Conservation (phyloP, 2,797 vertebrate genomes). For the Morelia viridis region DNA sequence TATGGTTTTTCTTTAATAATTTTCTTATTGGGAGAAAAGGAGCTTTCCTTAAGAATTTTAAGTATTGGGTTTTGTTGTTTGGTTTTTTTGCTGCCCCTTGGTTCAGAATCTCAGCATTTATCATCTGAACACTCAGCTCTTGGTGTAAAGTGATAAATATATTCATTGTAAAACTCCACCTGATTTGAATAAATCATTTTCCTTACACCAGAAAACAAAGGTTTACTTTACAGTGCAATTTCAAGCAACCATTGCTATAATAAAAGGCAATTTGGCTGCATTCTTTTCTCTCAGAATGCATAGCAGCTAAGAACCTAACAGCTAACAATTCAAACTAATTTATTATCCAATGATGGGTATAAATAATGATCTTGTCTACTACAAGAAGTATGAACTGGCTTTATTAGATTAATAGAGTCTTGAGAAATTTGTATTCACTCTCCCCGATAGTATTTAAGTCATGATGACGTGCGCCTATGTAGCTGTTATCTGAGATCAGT, state of each 20-base stretch:
- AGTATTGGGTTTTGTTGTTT: background rate
- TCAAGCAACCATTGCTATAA: background rate
- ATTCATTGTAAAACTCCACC: background rate
- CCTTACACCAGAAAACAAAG: background rate
- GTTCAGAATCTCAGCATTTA: background rate
- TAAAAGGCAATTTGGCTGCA: background rate
- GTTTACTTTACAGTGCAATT: background rate
- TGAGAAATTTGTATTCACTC: slow-evolving; percentile 18
- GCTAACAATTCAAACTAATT: background rate
- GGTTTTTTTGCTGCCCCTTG: background rate
- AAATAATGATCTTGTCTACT: slow-evolving; percentile 20
- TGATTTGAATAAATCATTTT: background rate
- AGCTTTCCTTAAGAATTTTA: background rate
- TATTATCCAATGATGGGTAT: slow-evolving; percentile 3
- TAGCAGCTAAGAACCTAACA: background rate
- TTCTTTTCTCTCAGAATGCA: background rate
- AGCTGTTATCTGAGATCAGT: slow-evolving; percentile 41
- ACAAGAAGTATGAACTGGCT: background rate
- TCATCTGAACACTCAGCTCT: background rate
- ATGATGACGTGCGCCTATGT: background rate
- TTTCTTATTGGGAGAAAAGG: background rate
- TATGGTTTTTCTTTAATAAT: background rate
- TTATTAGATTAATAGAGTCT: slow-evolving; percentile 23
- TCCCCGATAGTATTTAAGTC: background rate
- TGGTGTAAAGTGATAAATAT: background rate